Evolutionary conservation across 1,140 invertebrate species (phyloP).

Genomic region (Metaphire vulgaris): DNA sequence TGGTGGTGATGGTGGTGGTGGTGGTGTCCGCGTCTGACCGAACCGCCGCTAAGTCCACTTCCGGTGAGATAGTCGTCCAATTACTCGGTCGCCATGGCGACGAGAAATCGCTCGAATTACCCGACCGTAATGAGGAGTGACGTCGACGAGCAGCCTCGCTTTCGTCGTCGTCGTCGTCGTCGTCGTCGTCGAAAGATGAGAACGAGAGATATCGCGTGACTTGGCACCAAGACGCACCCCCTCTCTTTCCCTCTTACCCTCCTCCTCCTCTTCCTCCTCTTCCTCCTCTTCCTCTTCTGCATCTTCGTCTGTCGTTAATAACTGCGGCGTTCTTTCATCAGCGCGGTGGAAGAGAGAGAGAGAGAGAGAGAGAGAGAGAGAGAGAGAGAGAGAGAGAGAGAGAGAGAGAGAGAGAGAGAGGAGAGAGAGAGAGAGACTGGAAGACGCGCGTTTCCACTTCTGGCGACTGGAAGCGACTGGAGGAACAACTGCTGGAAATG

Average conservation of each 20-base stretch:
- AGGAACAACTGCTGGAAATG: background rate
- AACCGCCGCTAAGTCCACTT: background rate
- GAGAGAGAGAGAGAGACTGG: background rate
- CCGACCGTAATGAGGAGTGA: background rate
- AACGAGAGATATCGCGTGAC: background rate
- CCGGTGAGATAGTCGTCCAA: background rate
- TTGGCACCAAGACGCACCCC: background rate
- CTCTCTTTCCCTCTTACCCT: too few species aligned
- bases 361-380: background rate
- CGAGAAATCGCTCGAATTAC: background rate
- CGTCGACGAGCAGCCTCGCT: background rate
- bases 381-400: background rate
- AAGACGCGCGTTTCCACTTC: background rate
- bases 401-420: background rate
- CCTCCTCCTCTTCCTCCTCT: background rate
- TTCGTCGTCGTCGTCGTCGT: background rate
- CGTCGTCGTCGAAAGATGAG: background rate
- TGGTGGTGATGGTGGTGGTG: too few species aligned
- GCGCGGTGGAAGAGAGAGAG: background rate
- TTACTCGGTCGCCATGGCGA: background rate
- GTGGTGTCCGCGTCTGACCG: too few species aligned
- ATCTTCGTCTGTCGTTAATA: background rate
- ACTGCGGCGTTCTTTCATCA: background rate
- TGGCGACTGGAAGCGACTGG: background rate
- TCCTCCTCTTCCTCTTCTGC: background rate